Percentiles rank a stretch among this genome's conserved stretches.
Evolutionary conservation across 2,797 vertebrate genomes (phyloP).

Genomic region (Melanotaenia trifasciata): DNA sequence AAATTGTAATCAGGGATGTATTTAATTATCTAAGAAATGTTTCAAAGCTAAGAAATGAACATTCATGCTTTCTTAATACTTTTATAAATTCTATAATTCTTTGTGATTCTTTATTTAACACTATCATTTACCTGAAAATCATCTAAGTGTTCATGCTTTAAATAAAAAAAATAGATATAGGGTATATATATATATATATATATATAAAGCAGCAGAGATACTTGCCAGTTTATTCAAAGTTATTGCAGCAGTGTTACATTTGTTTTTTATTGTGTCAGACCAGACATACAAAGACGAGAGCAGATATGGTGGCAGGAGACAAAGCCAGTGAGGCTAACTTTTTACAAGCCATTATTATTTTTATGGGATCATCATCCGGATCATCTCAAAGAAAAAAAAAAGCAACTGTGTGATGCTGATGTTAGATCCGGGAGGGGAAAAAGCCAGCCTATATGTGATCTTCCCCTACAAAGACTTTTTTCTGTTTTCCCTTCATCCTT

Average conservation of each 20-base stretch:
- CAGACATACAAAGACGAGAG: conserved; percentile 31
- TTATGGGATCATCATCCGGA: conserved; percentile 23
- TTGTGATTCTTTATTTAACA: too few relatives aligned
- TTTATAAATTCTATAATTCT: too few relatives aligned
- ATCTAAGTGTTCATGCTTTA: too few relatives aligned
- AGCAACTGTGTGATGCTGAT: not conserved
- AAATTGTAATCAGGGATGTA: too few relatives aligned
- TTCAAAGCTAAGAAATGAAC: too few relatives aligned
- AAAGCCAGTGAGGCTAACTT: conserved; percentile 25
- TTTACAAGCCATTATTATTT: conserved; percentile 39
- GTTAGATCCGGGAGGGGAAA: not conserved
- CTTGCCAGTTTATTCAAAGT: not conserved
- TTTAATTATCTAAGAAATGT: too few relatives aligned
- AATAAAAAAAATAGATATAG: too few relatives aligned
- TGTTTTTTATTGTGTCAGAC: not conserved
- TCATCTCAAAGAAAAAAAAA: conserved; percentile 30
- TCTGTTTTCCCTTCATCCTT: conserved; percentile 45
- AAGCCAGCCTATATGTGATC: conserved; percentile 18
- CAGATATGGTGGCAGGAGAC: conserved; percentile 25
- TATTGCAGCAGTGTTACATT: conserved; percentile 17
- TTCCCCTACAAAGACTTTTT: conserved; percentile 30
- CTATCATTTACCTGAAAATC: too few relatives aligned
- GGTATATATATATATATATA: too few relatives aligned
- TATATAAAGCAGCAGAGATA: not conserved
- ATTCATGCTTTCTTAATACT: too few relatives aligned